Evolutionary conservation across 2,888 invertebrate genomes (phyloP).

Genomic region (Chrysotoxum bicinctum): DNA sequence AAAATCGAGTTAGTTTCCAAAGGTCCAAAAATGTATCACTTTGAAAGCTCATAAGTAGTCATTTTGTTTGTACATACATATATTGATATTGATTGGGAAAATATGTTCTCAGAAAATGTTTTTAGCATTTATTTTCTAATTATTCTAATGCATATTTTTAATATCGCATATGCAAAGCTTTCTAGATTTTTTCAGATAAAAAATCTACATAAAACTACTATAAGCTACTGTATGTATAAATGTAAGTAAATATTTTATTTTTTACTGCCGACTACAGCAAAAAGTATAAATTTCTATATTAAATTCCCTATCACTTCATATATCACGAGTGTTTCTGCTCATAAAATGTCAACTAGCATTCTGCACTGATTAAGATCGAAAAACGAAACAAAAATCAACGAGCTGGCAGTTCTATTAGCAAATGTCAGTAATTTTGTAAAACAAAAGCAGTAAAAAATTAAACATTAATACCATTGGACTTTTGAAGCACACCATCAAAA

Average conservation of each 20-base stretch:
- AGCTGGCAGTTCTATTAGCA: slow-evolving; percentile 34
- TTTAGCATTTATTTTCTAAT: too few species aligned
- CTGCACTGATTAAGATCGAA: slow-evolving; percentile 18
- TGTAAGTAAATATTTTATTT: neutral
- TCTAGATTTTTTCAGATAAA: too few species aligned
- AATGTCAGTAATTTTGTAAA: slow-evolving; percentile 15
- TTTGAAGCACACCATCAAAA: slow-evolving; percentile 16
- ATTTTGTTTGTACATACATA: too few species aligned
- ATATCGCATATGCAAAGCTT: too few species aligned
- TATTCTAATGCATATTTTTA: too few species aligned
- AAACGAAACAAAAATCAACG: slow-evolving; percentile 1
- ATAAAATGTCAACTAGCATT: slow-evolving; percentile 4
- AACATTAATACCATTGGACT: slow-evolving; percentile 3
- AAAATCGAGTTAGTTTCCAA: too few species aligned
- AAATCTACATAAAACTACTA: too few species aligned
- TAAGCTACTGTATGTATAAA: too few species aligned
- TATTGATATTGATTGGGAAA: too few species aligned
- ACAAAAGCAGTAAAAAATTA: neutral
- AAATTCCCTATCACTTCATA: neutral
- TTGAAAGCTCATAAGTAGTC: too few species aligned
- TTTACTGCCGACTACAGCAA: neutral
- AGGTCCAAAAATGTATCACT: too few species aligned
- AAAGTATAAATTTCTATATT: neutral
- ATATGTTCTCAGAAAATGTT: too few species aligned
- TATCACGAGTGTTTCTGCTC: neutral